Evolutionary conservation across 2,888 invertebrate species (phyloP), one percentile per base, ranked within the genome.

Genomic region (Desoria tigrina): DNA sequence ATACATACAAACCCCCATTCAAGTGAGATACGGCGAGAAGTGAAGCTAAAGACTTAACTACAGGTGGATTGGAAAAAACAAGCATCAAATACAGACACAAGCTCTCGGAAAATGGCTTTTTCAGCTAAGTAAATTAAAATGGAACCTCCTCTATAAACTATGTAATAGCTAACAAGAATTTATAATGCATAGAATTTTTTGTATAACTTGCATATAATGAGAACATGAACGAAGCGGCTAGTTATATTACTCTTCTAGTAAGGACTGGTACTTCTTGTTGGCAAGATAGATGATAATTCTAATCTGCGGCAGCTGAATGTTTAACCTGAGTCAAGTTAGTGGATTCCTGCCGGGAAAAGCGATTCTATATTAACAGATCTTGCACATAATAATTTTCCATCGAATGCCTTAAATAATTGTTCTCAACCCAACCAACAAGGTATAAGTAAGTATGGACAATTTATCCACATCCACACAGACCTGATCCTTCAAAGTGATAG

Each of bases 321-420:
- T 45, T 45, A 45, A 45, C 45, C 27, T 62, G 42, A 55, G 56
- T 56, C 42, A 58, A 61, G 65, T 71, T 51, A 54, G 50, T 51
- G 67, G 68, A 72, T 66, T 68, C 72, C 69, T 72, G 69, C 68
- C 61, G 68, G 64, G 69, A 72, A 72, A 72, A 68, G 65, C 69
- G 66, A 69, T 69, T 72, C 63, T 65, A 68, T 70, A 72, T 72
- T 72, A 72, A 72, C 69, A 72, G 66, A 70, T 72, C 69, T 72
- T 72, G 66, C 72, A 72, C 72, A 72, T 72, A 72, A 72, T 72
- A 72, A 72, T 70, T 72, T 70, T 72, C 70, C 72, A 60, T 68
- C 67, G 72, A 72, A 72, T 69, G 68, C 69, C 68, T 73, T 63
- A 70, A 70, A 73, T 73, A 73, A 73, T 73, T 73, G 73, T 66